These are phyloP conservation scores for Lottia gigantea DNA, from an alignment of 2,888 invertebrate genomes.

Conservation along the genomic window DNA sequence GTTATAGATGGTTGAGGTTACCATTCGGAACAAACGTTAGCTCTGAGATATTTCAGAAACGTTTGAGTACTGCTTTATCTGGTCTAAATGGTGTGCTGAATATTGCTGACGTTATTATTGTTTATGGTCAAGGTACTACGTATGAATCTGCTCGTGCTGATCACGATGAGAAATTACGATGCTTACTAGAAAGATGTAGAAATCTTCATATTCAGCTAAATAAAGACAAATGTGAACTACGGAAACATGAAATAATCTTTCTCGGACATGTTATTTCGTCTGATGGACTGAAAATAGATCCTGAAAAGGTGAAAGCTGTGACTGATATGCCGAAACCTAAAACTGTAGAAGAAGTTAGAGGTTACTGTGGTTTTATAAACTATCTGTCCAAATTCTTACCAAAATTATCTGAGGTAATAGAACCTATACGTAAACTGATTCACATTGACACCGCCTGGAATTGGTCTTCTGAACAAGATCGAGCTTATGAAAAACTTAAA, in stretches of 20 bases:
- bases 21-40: slow-evolving; percentile 33
- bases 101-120: slow-evolving; percentile 33
- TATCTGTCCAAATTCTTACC: slow-evolving; percentile 36
- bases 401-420: slow-evolving; percentile 23
- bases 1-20: slow-evolving; percentile 21
- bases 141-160: slow-evolving; percentile 13
- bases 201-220: slow-evolving; percentile 16
- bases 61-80: slow-evolving; percentile 25
- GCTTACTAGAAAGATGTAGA: slow-evolving; percentile 19
- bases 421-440: slow-evolving; percentile 22
- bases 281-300: slow-evolving; percentile 28
- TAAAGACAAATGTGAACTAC: slow-evolving; percentile 22
- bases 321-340: slow-evolving; percentile 27
- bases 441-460: slow-evolving; percentile 18
- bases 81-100: slow-evolving; percentile 27
- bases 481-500: slow-evolving; percentile 28
- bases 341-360: slow-evolving; percentile 26
- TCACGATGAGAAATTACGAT: slow-evolving; percentile 29
- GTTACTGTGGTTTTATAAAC: slow-evolving; percentile 29
- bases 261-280: slow-evolving; percentile 24
- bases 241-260: slow-evolving; percentile 19
- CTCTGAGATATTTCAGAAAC: slow-evolving; percentile 31
- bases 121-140: slow-evolving; percentile 23
- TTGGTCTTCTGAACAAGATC: slow-evolving; percentile 28
- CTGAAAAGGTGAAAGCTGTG: slow-evolving; percentile 27